Base-by-base conservation (phyloP, 1,140 invertebrate genomes). In the Drosophila varians region DNA sequence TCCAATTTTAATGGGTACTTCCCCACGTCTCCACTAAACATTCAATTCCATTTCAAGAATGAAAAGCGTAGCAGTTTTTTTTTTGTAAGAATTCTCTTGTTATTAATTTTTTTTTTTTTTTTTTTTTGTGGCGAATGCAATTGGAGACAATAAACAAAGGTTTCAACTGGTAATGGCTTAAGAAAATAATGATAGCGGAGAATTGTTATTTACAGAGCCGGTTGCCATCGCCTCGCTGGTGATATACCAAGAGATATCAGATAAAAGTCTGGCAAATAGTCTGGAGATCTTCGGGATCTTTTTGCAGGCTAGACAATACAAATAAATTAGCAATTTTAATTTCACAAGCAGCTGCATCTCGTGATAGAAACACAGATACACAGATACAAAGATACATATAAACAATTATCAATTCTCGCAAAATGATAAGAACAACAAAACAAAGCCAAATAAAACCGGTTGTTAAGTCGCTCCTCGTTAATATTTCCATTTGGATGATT, bases 401-500 rank as follows among this genome's bases (percentile, higher is more conserved):
- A 49, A 23, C 1, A 31, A 31, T 31, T 31, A 31, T 31, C n/a
- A 36, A 14, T 36, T 36, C 34, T 36, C n/a, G 38, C 18, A 3
- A 19, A 34, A 25, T 68, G 64, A 68, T 68, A 68, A 68, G 64
- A 66, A 68, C 66, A 68, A 68, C 61, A 66, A 40, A 61, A 38
- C 26, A 26, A 38, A 12, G 26, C 40, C 25, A 65, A 53, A 66
- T 43, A 52, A 36, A 66, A 51, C 60, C 26, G 25, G 62, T 36
- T 66, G 14, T 28, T 21, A 53, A 26, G 12, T 16, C 14, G 36
- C 49, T 26, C 28, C 34, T 64, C 60, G 64, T 42, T 42, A 42
- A 19, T 18, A 18, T 40, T 38, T 42, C 38, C 26, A 25, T 66
- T 66, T 43, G 60, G 31, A 14, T 66, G 62, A 66, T 66, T 65